These are phyloP conservation scores for Equus quagga DNA, from an alignment of 2,113 vertebrate genomes.

Conservation along the genomic window DNA sequence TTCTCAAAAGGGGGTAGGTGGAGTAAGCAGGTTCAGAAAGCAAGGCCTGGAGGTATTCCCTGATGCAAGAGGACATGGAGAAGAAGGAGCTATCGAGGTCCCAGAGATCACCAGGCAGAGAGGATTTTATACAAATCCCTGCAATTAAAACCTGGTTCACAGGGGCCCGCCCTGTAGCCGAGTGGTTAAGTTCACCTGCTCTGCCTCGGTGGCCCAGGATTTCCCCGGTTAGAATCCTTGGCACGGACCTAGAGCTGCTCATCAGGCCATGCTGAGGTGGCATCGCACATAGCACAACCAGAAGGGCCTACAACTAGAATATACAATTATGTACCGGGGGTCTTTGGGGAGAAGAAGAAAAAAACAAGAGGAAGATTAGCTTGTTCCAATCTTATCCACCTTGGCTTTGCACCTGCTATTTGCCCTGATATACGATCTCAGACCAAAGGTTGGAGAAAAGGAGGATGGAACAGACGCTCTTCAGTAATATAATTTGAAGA, in stretches of 20 bases:
- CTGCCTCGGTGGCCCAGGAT: too few species aligned
- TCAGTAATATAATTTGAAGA: neutral
- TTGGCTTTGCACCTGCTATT: neutral
- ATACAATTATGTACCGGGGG: too few species aligned
- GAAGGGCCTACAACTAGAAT: too few species aligned
- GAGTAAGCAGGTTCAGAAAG: neutral
- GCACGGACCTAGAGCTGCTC: too few species aligned
- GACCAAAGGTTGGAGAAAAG: neutral
- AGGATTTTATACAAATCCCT: neutral
- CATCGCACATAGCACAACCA: too few species aligned
- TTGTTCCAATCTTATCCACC: too few species aligned
- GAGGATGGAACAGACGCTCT: fast-evolving
- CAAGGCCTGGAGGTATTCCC: neutral
- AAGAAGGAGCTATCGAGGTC: neutral
- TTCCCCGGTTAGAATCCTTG: too few species aligned
- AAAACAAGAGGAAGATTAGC: too few species aligned
- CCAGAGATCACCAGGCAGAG: neutral
- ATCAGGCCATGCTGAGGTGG: too few species aligned
- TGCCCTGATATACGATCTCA: neutral
- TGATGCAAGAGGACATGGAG: neutral
- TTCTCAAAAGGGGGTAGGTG: neutral
- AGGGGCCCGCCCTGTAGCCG: too few species aligned
- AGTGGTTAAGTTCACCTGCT: too few species aligned
- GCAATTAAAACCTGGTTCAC: neutral
- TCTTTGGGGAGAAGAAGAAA: too few species aligned